Base-by-base conservation (phyloP, 2,888 invertebrate species). In the Tipula unca region DNA sequence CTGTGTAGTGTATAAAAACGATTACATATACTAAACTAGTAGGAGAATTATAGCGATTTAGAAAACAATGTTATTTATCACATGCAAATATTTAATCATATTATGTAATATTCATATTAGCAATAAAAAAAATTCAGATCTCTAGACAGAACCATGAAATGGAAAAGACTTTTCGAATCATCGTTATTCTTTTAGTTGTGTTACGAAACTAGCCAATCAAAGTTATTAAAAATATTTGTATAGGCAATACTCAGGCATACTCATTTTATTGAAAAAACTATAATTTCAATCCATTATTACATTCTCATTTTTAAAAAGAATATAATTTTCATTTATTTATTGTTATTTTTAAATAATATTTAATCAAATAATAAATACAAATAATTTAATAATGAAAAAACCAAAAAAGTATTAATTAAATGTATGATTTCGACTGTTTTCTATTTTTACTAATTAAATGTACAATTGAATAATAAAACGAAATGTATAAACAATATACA, bases 251-350 rank as follows among this genome's bases (percentile, higher is more conserved):
- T 39, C 1, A 13, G 1, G 10, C 8, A 39, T 10, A 39, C 1
- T 3, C 39, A 48, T 3, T 48, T 48, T 10, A 39, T 4, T 39
- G 10, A 39, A 39, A 39, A 39, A 39, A 39, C 10, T 39, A 39
- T 0, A 39, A 39, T 39, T 39, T 39, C 39, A 39, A 39, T 39
- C 1, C 39, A 39, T 39, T 39, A 39, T 86, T 85, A 85, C 86
- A 84, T 86, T 87, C 89, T 42, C 89, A n/a, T n/a, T 88, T 88
- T 89, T 87, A 29, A 2, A 1, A 14, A 48, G 48, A 48, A 10
- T 10, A 3, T 48, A 48, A 17, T 48, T 48, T 48, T 48, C 48
- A 8, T 48, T 48, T 48, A 48, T 48, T 48, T 48, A 39, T 10
- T 39, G 13, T 17, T 54, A 54, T 48, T 48, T 48, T 39, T 39